phyloP scores from a whole-genome alignment of 2,113 vertebrate genomes.

The Pyrgilauda ruficollis region DNA sequence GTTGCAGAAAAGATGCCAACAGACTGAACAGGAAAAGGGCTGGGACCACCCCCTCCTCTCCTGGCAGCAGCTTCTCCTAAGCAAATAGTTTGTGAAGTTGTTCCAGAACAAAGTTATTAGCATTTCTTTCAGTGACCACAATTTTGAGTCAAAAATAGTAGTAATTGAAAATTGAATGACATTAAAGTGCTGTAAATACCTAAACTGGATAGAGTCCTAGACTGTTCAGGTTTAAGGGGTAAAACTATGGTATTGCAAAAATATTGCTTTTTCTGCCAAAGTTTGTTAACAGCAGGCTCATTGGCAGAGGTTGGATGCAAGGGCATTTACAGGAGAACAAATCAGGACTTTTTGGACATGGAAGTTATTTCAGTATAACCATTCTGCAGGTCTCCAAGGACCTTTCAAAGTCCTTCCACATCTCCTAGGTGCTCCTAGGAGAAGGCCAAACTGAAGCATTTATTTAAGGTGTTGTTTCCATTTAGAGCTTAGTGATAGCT shows the following conservation, averaged over 20 bases:
- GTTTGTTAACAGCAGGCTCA: background rate
- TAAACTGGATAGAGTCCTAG: background rate
- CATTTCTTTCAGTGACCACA: background rate
- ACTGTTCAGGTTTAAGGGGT: background rate
- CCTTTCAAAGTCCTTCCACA: background rate
- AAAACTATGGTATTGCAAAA: background rate
- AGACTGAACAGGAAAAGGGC: background rate
- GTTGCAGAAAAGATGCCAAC: background rate
- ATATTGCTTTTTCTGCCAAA: accelerated
- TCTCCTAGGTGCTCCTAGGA: background rate
- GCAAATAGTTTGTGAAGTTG: background rate
- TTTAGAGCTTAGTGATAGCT: background rate
- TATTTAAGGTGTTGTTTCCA: background rate
- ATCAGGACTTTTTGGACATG: background rate
- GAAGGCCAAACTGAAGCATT: background rate
- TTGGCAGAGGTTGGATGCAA: background rate
- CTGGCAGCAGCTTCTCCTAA: background rate
- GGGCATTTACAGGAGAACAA: background rate
- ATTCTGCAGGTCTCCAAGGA: background rate
- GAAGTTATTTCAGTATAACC: background rate
- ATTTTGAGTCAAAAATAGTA: background rate
- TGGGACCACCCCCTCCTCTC: background rate
- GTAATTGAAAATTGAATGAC: background rate
- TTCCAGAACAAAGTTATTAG: background rate
- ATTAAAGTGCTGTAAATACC: background rate